Base-by-base conservation (phyloP, 1,140 invertebrate species). In the Neodiprion fabricii region DNA sequence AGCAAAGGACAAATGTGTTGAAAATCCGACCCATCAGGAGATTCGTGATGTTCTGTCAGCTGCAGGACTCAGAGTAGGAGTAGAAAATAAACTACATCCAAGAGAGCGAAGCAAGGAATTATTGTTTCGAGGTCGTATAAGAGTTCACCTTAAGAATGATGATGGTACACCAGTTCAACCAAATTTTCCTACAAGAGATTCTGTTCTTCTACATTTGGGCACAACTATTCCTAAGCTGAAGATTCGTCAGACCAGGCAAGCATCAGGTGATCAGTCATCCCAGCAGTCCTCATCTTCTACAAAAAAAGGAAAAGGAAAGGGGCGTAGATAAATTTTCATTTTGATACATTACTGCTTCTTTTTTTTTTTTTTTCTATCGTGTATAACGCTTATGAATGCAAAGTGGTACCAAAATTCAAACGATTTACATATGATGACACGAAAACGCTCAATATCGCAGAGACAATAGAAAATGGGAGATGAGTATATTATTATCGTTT, bases 11-110 rank as follows among this genome's bases (percentile, higher is more conserved):
- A 93, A 94, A 85, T 97, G 95, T 84, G 94, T 99, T 3, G 96
- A 98, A 77, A 98, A 99, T 89, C 98, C 98, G 50, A 97, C 95
- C 1, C 94, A 94, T 84, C 92, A 95, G 82, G 98, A 99, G 87
- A 99, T 99, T 69, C 91, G 94, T 75, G 97, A 99, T 89, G 96
- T 99, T 7, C 87, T 99, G 28, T 87, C 93, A 10, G 92, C 94
- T 68, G 92, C 93, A 70, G 96, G 96, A 49, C 88, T 99, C 40
- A 94, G 93, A 79, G 92, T 98, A 73, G 94, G 93, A 48, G 93
- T 97, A n/a, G 97, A 99, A 90, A 97, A 98, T 83, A 99, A 99
- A 89, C 89, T 96, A 8, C 98, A 99, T 85, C 92, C 94, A n/a
- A 90, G 96, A 65, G 98, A 99, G 86, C 89, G 92, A 67, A 97